Percentiles rank a stretch among this genome's conserved stretches.
phyloP scores from a whole-genome alignment of 2,113 vertebrate species.

The Embiotoca jacksoni region DNA sequence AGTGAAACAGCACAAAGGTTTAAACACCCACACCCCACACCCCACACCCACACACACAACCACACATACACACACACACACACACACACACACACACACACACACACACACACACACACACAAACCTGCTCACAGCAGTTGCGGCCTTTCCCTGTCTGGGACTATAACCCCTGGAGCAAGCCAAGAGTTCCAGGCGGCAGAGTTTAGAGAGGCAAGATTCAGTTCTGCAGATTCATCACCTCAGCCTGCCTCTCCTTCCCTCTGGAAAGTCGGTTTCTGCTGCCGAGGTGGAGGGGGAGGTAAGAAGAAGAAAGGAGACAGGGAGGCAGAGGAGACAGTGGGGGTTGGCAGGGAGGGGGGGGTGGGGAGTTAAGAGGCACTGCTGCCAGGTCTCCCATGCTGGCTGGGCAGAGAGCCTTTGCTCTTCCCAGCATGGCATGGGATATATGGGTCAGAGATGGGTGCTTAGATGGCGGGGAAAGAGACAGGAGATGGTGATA shows the following conservation, averaged over 20 bases:
- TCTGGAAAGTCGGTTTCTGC: conserved; percentile 74
- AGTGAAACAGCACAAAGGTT: conserved; percentile 59
- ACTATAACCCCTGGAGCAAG: conserved; percentile 53
- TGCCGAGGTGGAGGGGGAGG: conserved; percentile 35
- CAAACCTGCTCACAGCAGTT: conserved; percentile 41
- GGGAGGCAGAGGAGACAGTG: conserved; percentile 25
- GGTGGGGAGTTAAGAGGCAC: conserved; percentile 52
- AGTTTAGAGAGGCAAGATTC: conserved; percentile 77
- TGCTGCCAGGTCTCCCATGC: conserved; percentile 49
- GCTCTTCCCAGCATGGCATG: conserved; percentile 31
- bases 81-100: too few relatives aligned
- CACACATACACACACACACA: too few relatives aligned
- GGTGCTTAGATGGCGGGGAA: neutral
- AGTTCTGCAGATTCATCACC: conserved; percentile 82
- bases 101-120: neutral
- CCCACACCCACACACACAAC: too few relatives aligned
- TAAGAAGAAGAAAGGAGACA: neutral
- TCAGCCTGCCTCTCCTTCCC: conserved; percentile 73
- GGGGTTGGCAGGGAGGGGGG: conserved; percentile 12
- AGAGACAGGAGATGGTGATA: neutral
- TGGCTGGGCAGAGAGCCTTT: conserved; percentile 36
- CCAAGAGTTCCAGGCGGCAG: conserved; percentile 66
- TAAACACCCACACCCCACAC: conserved; percentile 14
- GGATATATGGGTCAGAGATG: conserved; percentile 41
- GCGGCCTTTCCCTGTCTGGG: conserved; percentile 38